These are phyloP conservation scores for Cryptotermes secundus DNA, from an alignment of 1,140 invertebrate genomes.

Conservation along the genomic window DNA sequence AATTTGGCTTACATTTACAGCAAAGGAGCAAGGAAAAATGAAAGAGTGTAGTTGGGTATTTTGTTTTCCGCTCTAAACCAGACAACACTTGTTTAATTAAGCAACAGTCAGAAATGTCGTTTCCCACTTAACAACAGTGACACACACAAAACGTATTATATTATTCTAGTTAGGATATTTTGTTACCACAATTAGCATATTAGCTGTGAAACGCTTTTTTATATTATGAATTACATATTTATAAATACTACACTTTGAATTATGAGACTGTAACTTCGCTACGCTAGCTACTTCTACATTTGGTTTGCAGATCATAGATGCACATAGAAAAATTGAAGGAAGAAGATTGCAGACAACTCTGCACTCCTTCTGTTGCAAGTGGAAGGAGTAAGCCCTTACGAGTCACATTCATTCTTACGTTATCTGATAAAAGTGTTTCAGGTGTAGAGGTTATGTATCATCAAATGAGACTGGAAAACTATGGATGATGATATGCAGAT, in stretches of 20 bases:
- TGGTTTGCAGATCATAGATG: neutral
- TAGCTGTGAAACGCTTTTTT: conserved; percentile 6
- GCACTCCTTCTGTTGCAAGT: too few relatives aligned
- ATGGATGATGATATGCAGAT: too few relatives aligned
- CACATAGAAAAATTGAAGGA: neutral
- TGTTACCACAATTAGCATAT: neutral
- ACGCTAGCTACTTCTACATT: neutral
- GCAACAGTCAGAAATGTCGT: conserved; percentile 7
- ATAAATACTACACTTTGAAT: too few relatives aligned
- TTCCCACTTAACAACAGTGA: neutral
- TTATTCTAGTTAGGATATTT: neutral
- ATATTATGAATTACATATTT: neutral
- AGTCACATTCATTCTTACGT: too few relatives aligned
- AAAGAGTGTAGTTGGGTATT: neutral
- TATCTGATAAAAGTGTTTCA: too few relatives aligned
- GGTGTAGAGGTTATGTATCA: too few relatives aligned
- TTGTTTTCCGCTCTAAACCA: conserved; percentile 6
- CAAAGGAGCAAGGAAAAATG: neutral
- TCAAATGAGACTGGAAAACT: too few relatives aligned
- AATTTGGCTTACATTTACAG: neutral
- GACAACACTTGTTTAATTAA: conserved; percentile 12
- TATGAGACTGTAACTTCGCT: too few relatives aligned
- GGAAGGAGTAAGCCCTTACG: too few relatives aligned
- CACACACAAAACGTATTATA: neutral
- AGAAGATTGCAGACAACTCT: too few relatives aligned